Conservation (phyloP, 1,140 invertebrate species). For the Himalopsyche phryganea region DNA sequence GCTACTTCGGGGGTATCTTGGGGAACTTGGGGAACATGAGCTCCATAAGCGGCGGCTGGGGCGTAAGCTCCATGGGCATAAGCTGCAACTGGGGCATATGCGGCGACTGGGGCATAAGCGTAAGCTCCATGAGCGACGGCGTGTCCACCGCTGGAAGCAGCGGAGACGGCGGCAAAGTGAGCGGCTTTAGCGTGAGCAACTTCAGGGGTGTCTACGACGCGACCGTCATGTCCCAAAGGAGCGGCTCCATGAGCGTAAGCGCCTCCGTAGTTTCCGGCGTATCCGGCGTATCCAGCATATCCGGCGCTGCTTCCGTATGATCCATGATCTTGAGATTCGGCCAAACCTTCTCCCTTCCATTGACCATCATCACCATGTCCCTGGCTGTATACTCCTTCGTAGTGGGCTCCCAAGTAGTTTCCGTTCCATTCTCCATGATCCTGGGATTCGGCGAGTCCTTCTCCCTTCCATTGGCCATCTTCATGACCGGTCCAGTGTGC, state of each 20-base stretch:
- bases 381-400: background rate
- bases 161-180: conserved; percentile 36
- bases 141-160: conserved; percentile 16
- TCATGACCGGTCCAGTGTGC: conserved; percentile 7
- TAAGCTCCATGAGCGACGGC: no score
- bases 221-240: conserved; percentile 25
- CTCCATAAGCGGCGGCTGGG: background rate
- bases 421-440: conserved; percentile 18
- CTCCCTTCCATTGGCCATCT: conserved; percentile 23
- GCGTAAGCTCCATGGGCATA: conserved; percentile 3
- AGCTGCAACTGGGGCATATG: background rate
- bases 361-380: no score
- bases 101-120: background rate
- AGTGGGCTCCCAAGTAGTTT: background rate
- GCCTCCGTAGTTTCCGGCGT: no score
- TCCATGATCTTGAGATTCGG: no score
- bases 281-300: background rate
- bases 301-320: no score
- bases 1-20: conserved; percentile 26
- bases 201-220: conserved; percentile 51
- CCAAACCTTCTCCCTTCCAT: no score
- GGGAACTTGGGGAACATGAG: background rate
- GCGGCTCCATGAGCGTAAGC: conserved; percentile 24
- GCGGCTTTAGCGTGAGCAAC: conserved; percentile 50
- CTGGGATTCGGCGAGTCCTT: conserved; percentile 24